Percentiles rank a stretch among this genome's conserved stretches.
These are phyloP conservation scores for Drosophila sechellia DNA, from an alignment of 1,140 invertebrate species.

Conservation along the genomic window DNA sequence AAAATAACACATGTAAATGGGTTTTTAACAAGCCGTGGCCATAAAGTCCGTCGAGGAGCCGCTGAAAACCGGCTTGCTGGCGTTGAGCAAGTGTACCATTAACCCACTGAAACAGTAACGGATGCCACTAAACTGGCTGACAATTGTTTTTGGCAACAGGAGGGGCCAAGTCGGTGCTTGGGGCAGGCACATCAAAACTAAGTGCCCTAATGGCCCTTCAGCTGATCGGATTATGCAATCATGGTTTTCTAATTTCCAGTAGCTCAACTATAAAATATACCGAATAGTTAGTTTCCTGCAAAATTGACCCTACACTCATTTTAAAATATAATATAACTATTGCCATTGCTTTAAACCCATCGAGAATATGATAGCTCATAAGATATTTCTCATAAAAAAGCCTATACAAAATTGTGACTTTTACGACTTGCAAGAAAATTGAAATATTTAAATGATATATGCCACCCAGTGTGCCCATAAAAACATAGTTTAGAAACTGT, in stretches of 20 bases:
- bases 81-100: conserved; percentile 81
- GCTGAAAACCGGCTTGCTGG: conserved; percentile 56
- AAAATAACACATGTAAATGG: conserved; percentile 73
- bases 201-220: conserved; percentile 5
- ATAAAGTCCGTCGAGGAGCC: conserved; percentile 58
- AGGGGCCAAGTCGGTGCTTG: not conserved
- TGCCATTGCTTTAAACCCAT: not conserved
- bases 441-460: no score
- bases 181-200: not conserved
- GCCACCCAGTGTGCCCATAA: no score
- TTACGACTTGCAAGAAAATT: no score
- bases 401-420: no score
- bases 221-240: conserved; percentile 26
- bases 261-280: no score
- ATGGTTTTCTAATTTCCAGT: not conserved
- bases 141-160: conserved; percentile 8
- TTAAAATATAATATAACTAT: not conserved
- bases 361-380: not conserved
- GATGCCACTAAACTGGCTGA: conserved; percentile 39
- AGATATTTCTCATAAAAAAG: no score
- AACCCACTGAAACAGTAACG: conserved; percentile 83
- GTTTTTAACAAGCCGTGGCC: conserved; percentile 73
- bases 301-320: no score
- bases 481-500: not conserved
- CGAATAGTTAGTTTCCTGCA: no score